These are phyloP conservation scores for Varroa destructor DNA, from an alignment of 1,140 invertebrate genomes.

Conservation along the genomic window DNA sequence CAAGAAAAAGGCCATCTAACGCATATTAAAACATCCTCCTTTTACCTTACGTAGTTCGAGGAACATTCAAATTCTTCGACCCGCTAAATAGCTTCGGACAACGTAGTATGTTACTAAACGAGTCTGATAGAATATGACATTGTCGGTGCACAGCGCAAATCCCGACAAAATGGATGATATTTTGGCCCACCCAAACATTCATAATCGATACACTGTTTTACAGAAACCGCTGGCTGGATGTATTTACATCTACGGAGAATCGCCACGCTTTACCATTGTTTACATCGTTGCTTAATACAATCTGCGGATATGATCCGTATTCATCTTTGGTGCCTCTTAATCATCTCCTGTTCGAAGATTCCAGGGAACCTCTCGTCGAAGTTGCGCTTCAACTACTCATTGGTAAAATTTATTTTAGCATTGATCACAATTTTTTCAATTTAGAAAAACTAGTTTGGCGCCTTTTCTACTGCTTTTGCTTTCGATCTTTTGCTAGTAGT, in stretches of 20 bases:
- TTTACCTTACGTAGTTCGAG: no score
- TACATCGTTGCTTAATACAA: slow-evolving; percentile 89
- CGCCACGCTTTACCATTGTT: slow-evolving; percentile 89
- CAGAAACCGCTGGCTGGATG: slow-evolving; percentile 44
- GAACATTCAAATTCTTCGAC: no score
- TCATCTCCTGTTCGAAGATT: slow-evolving; percentile 88
- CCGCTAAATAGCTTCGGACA: no score
- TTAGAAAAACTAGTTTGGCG: no score
- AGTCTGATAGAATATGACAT: no score
- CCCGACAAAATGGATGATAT: neutral
- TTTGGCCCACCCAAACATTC: neutral
- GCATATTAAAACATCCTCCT: no score
- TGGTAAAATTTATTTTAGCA: slow-evolving; percentile 39
- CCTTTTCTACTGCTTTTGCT: no score
- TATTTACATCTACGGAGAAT: slow-evolving; percentile 46
- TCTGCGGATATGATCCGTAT: slow-evolving; percentile 93
- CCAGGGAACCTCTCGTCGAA: slow-evolving; percentile 84
- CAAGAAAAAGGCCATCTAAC: no score
- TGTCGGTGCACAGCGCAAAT: no score
- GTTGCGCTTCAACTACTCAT: slow-evolving; percentile 88
- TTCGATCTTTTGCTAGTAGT: no score
- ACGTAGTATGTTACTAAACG: no score
- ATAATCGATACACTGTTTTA: neutral
- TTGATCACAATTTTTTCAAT: no score
- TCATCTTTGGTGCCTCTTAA: slow-evolving; percentile 94